A percentile compares a stretch with the other conserved stretches of the same genome.
These are phyloP conservation scores for Drosophila limbata DNA, from an alignment of 2,888 invertebrate species.

Conservation along the genomic window DNA sequence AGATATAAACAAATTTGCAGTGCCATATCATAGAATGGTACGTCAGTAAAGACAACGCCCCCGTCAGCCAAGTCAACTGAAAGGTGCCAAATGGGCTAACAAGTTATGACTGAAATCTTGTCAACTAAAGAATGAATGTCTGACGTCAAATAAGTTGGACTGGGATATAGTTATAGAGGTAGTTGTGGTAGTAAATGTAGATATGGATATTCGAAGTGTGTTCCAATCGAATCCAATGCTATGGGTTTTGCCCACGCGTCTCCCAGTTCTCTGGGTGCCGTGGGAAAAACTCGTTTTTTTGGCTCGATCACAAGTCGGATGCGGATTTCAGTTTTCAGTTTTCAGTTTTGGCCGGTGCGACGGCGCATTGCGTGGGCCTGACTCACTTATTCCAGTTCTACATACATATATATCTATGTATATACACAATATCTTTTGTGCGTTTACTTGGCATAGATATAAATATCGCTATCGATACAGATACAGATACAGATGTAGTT, in stretches of 20 bases:
- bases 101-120: conserved; percentile 5
- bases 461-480: conserved; percentile 6
- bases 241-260: conserved; percentile 65
- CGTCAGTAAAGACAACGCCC: conserved; percentile 7
- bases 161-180: background rate
- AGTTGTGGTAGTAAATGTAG: background rate
- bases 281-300: conserved; percentile 69
- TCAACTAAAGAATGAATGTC: conserved; percentile 15
- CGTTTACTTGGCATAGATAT: conserved; percentile 19
- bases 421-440: conserved; percentile 3
- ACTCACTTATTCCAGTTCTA: conserved; percentile 59
- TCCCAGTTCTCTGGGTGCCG: conserved; percentile 26
- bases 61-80: background rate
- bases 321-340: conserved; percentile 76
- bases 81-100: conserved; percentile 24
- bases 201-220: conserved; percentile 15
- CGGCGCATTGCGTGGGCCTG: conserved; percentile 71
- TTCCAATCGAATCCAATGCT: conserved; percentile 44
- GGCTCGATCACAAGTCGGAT: conserved; percentile 55
- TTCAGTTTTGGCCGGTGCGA: conserved; percentile 69
- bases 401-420: background rate
- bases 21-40: conserved; percentile 19
- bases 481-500: conserved; percentile 1
- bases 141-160: conserved; percentile 53
- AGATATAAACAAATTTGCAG: conserved; percentile 47